Base-by-base conservation (phyloP, 2,888 invertebrate genomes). In the Yponomeuta evonymella region DNA sequence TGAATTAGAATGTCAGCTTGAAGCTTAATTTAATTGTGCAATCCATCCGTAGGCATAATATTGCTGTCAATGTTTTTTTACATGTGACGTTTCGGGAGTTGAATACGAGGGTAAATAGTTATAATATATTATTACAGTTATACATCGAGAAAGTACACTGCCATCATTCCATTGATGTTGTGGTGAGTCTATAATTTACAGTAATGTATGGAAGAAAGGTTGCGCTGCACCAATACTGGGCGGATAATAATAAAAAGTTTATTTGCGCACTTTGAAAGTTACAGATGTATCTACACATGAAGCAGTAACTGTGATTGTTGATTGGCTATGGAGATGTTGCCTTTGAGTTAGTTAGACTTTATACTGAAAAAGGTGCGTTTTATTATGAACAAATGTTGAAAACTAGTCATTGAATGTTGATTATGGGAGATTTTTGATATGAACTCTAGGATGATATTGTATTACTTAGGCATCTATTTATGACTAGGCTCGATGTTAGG, bases 351-450 rank as follows among this genome's bases (percentile, higher is more conserved):
- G 70, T 63, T 76, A 77, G 76, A 72, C 73, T 75, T 74, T 78
- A 72, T 75, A 75, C 78, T 48, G 67, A 67, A 75, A 77, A 77
- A 72, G 76, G 75, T 78, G 79, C 79, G 78, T 79, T 81, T 79
- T 80, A 77, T 72, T 75, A 68, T 62, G 79, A 82, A 81, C 79
- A 80, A 82, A 80, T 75, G 33, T 36, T 76, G 74, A 78, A 77
- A 78, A 79, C 88, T 88, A 88, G 88, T 88, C 88, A 87, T 81
- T 63, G 63, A 62, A 70, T 70, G 70, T 70, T 70, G 70, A 70
- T 62, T 69, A 70, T 62, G 70, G 63, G 70, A 63, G 10, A 63
- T 63, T 62, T 69, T 48, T 63, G 30, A 68, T 51, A 68, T 68
- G 15, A 68, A 65, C 65, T 23, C 65, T 65, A 67, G 43, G 33